Evolutionary conservation across 1,140 invertebrate species (phyloP), one percentile per base, ranked within the genome.

Genomic region (Cryptotermes secundus): DNA sequence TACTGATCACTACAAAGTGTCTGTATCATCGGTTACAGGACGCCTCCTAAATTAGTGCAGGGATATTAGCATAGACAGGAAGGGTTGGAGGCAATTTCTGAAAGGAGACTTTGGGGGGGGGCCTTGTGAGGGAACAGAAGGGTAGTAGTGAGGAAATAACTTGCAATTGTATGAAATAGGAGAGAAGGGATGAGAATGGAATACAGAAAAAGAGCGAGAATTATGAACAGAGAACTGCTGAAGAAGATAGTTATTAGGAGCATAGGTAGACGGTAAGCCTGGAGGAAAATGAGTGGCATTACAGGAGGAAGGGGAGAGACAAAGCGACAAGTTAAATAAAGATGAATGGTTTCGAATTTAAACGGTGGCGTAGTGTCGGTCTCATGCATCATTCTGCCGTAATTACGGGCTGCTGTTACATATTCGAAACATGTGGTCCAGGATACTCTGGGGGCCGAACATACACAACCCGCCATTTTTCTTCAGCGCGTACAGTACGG

Each of bases 331-430:
- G 26, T 72, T n/a, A 72, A 72, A 72, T 72, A 72, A 72, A 72
- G 59, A 72, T 72, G 59, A 72, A 72, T 72, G 59, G 59, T 72
- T 72, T 26, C n/a, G 59, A 72, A 72, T 72, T 72, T 72, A 72
- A 72, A 72, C 59, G 26, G 59, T 31, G 59, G n/a, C 45, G 45
- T 72, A 31, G 26, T 31, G 59, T 2, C 2, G 26, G n/a, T 12
- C 59, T 31, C 59, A 72, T 72, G n/a, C 26, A 31, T 72, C 59
- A 72, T 31, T 72, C 59, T 72, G 7, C n/a, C 2, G 26, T 72
- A 72, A 72, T 72, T 72, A 72, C 59, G 6, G 53, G 59, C 26
- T 14, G 59, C n/a, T 72, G 26, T 72, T 72, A 31, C 26, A 59
- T 59, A 59, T 59, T 59, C 53, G 53, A 59, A 59, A 59, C 53